Evolutionary conservation across 2,113 vertebrate genomes (phyloP).

Genomic region (Rostratula benghalensis): DNA sequence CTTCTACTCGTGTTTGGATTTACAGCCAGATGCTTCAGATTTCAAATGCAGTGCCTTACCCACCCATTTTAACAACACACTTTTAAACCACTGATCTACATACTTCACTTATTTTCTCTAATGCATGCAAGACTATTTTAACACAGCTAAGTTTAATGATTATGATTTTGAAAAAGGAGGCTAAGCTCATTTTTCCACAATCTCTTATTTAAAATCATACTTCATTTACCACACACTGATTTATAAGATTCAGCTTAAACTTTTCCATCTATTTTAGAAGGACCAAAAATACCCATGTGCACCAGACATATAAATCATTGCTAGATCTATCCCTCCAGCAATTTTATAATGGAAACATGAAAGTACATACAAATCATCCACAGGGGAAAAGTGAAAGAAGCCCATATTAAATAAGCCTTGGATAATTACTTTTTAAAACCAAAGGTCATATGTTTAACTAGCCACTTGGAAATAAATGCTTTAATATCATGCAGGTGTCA

Average conservation of each 20-base stretch:
- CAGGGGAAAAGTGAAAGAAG: background rate
- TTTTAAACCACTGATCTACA: background rate
- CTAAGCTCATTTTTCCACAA: background rate
- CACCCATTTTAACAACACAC: background rate
- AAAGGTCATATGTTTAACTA: background rate
- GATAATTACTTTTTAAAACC: slow-evolving; percentile 6
- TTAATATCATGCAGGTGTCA: background rate
- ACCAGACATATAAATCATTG: slow-evolving; percentile 39
- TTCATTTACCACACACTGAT: slow-evolving; percentile 30
- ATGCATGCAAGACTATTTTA: background rate
- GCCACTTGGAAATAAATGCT: background rate
- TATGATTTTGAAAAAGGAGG: background rate
- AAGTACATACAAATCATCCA: slow-evolving; percentile 29
- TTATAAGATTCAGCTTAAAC: slow-evolving; percentile 39
- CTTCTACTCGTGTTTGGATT: background rate
- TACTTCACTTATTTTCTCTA: background rate
- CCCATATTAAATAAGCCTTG: background rate
- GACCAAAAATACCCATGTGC: background rate
- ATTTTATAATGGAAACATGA: slow-evolving; percentile 32
- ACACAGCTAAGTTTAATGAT: background rate
- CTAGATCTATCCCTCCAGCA: slow-evolving; percentile 1
- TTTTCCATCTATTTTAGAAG: slow-evolving; percentile 43
- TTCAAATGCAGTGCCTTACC: background rate
- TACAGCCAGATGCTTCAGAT: background rate
- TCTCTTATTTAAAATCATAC: slow-evolving; percentile 30